These are phyloP conservation scores for Liposcelis brunnea DNA, from an alignment of 2,888 invertebrate species.

Conservation along the genomic window DNA sequence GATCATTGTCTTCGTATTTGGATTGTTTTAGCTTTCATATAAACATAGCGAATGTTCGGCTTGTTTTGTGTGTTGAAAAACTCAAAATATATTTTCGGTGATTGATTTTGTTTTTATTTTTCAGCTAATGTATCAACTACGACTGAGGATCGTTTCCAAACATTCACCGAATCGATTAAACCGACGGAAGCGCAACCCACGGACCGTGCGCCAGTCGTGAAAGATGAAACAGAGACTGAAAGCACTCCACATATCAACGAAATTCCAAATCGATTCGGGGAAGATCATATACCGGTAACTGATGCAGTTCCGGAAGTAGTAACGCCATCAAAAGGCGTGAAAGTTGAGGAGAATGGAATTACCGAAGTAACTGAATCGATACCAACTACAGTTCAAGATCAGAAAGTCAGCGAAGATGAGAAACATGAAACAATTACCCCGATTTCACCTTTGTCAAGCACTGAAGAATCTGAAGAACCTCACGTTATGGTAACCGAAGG, in stretches of 20 bases:
- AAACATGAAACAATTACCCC: neutral
- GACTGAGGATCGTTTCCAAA: too few relatives aligned
- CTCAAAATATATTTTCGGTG: too few relatives aligned
- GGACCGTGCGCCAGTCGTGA: neutral
- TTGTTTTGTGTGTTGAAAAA: too few relatives aligned
- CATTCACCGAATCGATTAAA: neutral
- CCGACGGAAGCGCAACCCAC: constrained; percentile 4
- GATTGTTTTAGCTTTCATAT: too few relatives aligned
- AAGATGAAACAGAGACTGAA: neutral
- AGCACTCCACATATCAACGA: neutral
- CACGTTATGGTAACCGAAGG: constrained; percentile 2
- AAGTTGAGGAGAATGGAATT: constrained; percentile 6
- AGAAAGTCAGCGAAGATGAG: neutral
- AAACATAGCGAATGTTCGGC: too few relatives aligned
- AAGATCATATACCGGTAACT: constrained; percentile 2
- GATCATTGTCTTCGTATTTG: too few relatives aligned
- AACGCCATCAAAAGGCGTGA: constrained; percentile 2
- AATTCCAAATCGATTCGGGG: neutral
- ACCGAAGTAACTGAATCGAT: neutral
- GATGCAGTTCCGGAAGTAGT: neutral
- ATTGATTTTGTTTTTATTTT: neutral
- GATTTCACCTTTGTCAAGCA: neutral
- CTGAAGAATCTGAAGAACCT: neutral
- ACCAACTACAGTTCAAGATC: neutral
- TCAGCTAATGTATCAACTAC: constrained; percentile 3